Evolutionary conservation across 2,113 vertebrate species (phyloP).

Genomic region (Brienomyrus longianalis): DNA sequence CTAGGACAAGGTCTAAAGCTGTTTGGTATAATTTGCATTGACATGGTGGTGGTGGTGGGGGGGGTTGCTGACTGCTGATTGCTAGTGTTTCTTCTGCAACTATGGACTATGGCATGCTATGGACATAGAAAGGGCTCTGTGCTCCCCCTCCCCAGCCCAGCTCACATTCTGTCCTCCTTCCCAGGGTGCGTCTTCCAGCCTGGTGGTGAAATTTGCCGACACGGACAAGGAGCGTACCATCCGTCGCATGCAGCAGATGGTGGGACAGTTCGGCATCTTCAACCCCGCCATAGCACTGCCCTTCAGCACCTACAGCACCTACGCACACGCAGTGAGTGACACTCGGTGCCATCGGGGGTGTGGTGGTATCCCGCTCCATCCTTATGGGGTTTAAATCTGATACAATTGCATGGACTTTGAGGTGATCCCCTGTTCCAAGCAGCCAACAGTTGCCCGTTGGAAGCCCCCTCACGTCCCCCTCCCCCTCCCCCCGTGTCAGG

Average conservation of each 20-base stretch:
- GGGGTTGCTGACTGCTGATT: not conserved
- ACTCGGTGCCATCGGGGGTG: not conserved
- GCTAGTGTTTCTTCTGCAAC: not conserved
- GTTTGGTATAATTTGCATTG: not conserved
- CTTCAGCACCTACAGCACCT: constrained; percentile 96
- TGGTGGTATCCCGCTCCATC: not conserved
- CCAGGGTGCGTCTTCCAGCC: constrained; percentile 95
- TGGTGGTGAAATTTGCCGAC: constrained; percentile 99
- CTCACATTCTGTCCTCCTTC: constrained; percentile 39
- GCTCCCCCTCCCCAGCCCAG: constrained; percentile 24
- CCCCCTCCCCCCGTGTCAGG: not conserved
- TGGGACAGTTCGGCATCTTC: constrained; percentile 96
- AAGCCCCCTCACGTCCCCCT: not conserved
- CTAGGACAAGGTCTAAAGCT: not conserved
- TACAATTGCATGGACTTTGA: not conserved
- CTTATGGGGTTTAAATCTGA: not conserved
- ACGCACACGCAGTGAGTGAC: constrained; percentile 78
- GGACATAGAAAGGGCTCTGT: not conserved
- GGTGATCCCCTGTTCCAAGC: not conserved
- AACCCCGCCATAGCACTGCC: constrained; percentile 91
- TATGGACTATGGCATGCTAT: too few relatives aligned
- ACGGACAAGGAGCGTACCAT: constrained; percentile 97
- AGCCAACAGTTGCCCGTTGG: not conserved
- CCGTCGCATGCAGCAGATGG: constrained; percentile 98
- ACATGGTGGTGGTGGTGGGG: not conserved